Conservation (phyloP, 2,888 invertebrate species). For the Crocallis elinguaria region DNA sequence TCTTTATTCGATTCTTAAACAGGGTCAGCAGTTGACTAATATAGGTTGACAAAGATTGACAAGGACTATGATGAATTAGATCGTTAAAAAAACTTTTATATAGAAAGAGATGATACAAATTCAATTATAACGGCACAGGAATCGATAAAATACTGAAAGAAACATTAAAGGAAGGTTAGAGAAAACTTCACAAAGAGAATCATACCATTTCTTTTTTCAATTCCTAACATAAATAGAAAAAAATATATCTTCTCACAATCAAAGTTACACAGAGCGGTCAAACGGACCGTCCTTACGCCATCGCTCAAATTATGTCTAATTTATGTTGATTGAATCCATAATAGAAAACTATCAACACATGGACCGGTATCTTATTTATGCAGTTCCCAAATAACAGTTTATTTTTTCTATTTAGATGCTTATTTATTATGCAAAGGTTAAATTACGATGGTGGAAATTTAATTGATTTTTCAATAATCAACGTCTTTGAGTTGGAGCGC, state of each 20-base stretch:
- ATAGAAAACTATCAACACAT: slow-evolving; percentile 79
- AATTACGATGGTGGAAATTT: slow-evolving; percentile 25
- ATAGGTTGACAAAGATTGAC: neutral
- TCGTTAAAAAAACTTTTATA: neutral
- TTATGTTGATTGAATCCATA: slow-evolving; percentile 83
- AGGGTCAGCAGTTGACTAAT: no score
- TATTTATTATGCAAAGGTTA: slow-evolving; percentile 27
- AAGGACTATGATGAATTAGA: neutral
- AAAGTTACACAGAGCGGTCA: slow-evolving; percentile 24
- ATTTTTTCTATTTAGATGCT: slow-evolving; percentile 21
- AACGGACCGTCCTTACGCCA: slow-evolving; percentile 60
- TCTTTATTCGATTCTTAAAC: no score
- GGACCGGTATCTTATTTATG: slow-evolving; percentile 29
- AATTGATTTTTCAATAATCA: slow-evolving; percentile 22
- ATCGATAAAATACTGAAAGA: no score
- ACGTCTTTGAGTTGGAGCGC: slow-evolving; percentile 11
- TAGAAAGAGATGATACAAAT: no score
- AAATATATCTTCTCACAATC: slow-evolving; percentile 17
- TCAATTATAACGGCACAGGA: no score
- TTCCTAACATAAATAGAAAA: neutral
- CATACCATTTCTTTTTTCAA: no score
- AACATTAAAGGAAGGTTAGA: no score
- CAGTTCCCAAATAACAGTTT: slow-evolving; percentile 25
- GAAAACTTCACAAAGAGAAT: no score
- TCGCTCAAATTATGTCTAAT: slow-evolving; percentile 76